Conservation (phyloP, 2,888 invertebrate genomes). For the Poecilus cupreus region DNA sequence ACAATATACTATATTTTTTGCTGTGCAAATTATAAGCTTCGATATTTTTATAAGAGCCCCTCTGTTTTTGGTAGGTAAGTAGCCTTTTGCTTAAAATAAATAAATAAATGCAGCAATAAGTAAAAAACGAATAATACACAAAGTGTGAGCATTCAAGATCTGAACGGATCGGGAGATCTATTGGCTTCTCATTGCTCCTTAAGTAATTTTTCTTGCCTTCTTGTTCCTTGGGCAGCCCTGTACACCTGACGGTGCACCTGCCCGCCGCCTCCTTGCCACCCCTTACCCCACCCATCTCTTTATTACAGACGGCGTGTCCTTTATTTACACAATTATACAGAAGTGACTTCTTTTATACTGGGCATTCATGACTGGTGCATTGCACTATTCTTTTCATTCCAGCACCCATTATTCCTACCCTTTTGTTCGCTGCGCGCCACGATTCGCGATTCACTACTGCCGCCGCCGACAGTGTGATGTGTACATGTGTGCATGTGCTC, state of each 20-base stretch:
- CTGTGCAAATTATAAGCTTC: too few relatives aligned
- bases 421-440: constrained; percentile 61
- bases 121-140: too few relatives aligned
- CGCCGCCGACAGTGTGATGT: not conserved
- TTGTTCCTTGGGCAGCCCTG: not conserved
- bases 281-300: constrained; percentile 8
- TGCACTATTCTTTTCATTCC: constrained; percentile 68
- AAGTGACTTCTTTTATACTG: constrained; percentile 69
- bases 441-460: constrained; percentile 35
- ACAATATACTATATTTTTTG: too few relatives aligned
- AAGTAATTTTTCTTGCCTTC: too few relatives aligned
- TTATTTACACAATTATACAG: constrained; percentile 71
- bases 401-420: constrained; percentile 68
- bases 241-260: not conserved
- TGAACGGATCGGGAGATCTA: too few relatives aligned
- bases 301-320: constrained; percentile 67
- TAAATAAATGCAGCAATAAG: too few relatives aligned
- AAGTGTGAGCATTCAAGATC: too few relatives aligned
- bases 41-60: too few relatives aligned
- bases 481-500: not conserved
- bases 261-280: not conserved
- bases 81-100: too few relatives aligned
- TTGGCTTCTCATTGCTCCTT: too few relatives aligned
- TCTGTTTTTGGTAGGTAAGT: too few relatives aligned
- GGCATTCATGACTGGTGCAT: constrained; percentile 70